These are phyloP conservation scores for Tetragnatha montana DNA, from an alignment of 2,888 invertebrate genomes.

Conservation along the genomic window DNA sequence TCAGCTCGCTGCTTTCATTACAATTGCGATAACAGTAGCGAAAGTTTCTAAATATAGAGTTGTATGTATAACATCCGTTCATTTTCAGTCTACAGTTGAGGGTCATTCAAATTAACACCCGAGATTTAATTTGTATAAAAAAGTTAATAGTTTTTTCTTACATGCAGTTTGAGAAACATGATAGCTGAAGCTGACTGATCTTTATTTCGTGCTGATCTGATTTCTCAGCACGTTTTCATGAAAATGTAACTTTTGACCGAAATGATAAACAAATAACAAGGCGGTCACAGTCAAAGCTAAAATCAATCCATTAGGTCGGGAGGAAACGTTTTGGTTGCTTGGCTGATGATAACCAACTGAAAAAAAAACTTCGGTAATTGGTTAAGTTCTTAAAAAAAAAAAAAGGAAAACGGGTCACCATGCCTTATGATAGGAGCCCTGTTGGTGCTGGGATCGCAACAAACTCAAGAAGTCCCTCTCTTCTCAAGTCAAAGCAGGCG, in stretches of 20 bases:
- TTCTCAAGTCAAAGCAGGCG: no score
- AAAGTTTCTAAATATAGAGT: slow-evolving; percentile 52
- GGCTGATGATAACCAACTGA: no score
- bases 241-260: slow-evolving; percentile 53
- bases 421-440: no score
- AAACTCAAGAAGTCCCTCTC: no score
- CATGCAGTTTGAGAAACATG: neutral
- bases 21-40: slow-evolving; percentile 45
- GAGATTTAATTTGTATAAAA: neutral
- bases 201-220: neutral
- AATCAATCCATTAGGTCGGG: no score
- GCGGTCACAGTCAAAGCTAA: slow-evolving; percentile 28
- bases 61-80: slow-evolving; percentile 51
- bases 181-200: neutral
- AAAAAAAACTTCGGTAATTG: no score
- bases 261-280: slow-evolving; percentile 21
- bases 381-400: no score
- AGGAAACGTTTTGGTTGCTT: no score
- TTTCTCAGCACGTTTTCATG: slow-evolving; percentile 14
- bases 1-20: slow-evolving; percentile 49
- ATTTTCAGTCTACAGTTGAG: slow-evolving; percentile 21
- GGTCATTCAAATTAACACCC: neutral
- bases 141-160: neutral
- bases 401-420: no score
- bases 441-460: no score